Evolutionary conservation across 2,888 invertebrate species (phyloP), one percentile per base, ranked within the genome.

Genomic region (Vanessa cardui): DNA sequence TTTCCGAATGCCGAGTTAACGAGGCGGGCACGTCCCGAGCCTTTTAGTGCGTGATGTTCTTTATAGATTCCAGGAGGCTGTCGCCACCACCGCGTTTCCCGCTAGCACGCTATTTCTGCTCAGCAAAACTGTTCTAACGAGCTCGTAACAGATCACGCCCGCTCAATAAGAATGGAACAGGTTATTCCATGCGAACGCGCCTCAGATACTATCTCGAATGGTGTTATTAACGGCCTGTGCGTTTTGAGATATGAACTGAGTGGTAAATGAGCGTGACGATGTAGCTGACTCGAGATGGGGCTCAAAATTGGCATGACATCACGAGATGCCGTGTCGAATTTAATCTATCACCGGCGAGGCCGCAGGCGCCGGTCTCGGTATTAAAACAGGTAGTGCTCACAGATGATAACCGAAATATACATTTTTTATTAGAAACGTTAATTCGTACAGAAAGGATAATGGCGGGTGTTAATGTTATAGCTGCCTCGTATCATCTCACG

Each of bases 311-410:
- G 90, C 92, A 87, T 91, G 90, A 90, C 91, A 90, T 87, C 88
- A 88, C 84, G 90, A 90, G 89, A 87, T 90, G 83, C 87, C 91
- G 91, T 90, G 89, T 86, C 92, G 85, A 90, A 92, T 92, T 89
- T 90, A 92, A 92, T 92, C 92, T 92, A 92, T 92, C 91, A 92
- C 92, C 89, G 74, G 74, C 78, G 74, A 71, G 71, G 86, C 88
- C 89, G 74, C 82, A 79, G 90, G 90, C 91, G 92, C 89, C 90
- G 88, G 80, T 77, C 73, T 74, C 75, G 77, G 76, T 75, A 84
- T 86, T 45, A 50, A 67, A 31, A 60, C 72, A 74, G 88, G 71
- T 71, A 72, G 71, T 68, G 84, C 83, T 84, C 85, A 84, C 85
- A 84, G 87, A 88, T 83, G 83, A 82, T 80, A 86, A 77, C 80